phyloP scores from a whole-genome alignment of 2,888 invertebrate species.

The Nymphalis c-album region DNA sequence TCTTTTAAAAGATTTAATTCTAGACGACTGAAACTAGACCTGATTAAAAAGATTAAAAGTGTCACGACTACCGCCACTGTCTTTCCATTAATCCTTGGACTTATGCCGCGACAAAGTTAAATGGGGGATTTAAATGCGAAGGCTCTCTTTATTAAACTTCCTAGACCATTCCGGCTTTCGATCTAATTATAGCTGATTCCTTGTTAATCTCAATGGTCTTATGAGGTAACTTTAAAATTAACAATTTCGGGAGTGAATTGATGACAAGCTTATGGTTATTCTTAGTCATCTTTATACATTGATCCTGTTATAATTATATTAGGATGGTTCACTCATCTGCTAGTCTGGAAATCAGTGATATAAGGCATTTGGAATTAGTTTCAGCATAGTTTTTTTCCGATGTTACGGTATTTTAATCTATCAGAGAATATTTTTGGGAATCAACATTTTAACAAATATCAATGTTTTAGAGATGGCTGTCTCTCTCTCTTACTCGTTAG shows the following conservation, averaged over 20 bases:
- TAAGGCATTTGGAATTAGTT: too few relatives aligned
- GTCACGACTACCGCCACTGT: conserved; percentile 37
- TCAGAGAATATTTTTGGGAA: too few relatives aligned
- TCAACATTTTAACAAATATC: too few relatives aligned
- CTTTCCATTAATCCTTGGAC: conserved; percentile 39
- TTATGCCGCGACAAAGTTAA: conserved; percentile 40
- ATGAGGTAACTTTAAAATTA: conserved; percentile 20
- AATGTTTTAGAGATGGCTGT: too few relatives aligned
- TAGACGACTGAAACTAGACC: conserved; percentile 30
- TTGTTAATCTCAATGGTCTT: conserved; percentile 24
- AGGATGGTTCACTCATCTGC: too few relatives aligned
- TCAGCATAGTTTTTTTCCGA: too few relatives aligned
- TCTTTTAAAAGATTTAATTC: conserved; percentile 31
- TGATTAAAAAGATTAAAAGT: conserved; percentile 37
- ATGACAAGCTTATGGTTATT: too few relatives aligned
- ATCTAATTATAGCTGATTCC: conserved; percentile 30
- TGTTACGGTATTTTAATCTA: too few relatives aligned
- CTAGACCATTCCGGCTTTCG: conserved; percentile 33
- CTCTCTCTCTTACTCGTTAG: too few relatives aligned
- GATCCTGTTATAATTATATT: too few relatives aligned
- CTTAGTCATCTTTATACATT: too few relatives aligned
- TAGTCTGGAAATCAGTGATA: too few relatives aligned
- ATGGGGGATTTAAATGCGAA: conserved; percentile 39
- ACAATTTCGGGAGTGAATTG: background rate
- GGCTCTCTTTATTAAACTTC: conserved; percentile 34